These are phyloP conservation scores for Polypterus bichir DNA, from an alignment of 2,113 vertebrate genomes.

Conservation along the genomic window DNA sequence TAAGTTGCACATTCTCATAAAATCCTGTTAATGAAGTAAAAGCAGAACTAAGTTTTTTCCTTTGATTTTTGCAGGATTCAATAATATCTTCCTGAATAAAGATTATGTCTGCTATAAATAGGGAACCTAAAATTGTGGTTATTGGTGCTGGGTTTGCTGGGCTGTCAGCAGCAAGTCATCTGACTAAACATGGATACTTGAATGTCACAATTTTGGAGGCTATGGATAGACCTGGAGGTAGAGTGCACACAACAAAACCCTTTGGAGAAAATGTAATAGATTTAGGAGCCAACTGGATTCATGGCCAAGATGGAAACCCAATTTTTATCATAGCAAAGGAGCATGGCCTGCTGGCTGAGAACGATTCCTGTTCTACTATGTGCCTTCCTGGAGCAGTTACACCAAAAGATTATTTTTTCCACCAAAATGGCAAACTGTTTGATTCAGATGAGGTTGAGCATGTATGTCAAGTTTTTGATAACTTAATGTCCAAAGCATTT, in stretches of 20 bases:
- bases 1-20: too few species aligned
- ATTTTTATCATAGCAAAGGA: conserved; percentile 30
- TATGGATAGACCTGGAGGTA: conserved; percentile 25
- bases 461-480: conserved; percentile 24
- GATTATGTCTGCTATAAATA: neutral
- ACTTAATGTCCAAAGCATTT: conserved; percentile 23
- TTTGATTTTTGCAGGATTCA: too few species aligned
- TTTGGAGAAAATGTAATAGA: conserved; percentile 30
- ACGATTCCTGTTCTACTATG: conserved; percentile 6
- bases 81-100: neutral
- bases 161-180: conserved; percentile 23
- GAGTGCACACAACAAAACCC: conserved; percentile 27
- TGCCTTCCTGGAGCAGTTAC: conserved; percentile 21
- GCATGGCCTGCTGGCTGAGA: conserved; percentile 24
- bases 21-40: too few species aligned
- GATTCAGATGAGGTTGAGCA: conserved; percentile 15
- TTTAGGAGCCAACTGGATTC: conserved; percentile 36
- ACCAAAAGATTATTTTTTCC: conserved; percentile 29
- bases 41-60: too few species aligned
- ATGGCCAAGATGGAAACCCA: conserved; percentile 30
- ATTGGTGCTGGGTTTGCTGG: conserved; percentile 36
- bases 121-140: conserved; percentile 24
- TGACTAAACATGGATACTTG: conserved; percentile 25
- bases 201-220: conserved; percentile 30
- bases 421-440: conserved; percentile 23